Conservation (phyloP, 64 coral and sea anemone genomes). For the Hydrozoanthus tunicans region DNA sequence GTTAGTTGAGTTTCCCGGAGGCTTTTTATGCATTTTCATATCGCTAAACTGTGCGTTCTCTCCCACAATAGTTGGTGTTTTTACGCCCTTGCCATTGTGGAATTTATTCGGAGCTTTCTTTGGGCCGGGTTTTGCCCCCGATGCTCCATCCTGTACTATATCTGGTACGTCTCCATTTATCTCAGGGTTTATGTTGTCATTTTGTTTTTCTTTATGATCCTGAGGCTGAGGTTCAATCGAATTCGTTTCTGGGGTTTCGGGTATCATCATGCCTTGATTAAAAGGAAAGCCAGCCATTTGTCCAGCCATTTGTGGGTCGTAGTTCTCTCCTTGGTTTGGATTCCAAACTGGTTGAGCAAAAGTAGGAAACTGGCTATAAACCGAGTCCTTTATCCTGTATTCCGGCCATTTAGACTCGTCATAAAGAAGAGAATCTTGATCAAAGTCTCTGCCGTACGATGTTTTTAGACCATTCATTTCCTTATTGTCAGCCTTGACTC, state of each 20-base stretch:
- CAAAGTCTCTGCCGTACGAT: slow-evolving; percentile 49
- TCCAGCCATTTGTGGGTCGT: slow-evolving; percentile 23
- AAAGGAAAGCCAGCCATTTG: slow-evolving; percentile 9
- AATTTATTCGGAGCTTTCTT: slow-evolving; percentile 35
- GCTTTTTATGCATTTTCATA: background rate
- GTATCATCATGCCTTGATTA: slow-evolving; percentile 12
- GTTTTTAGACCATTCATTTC: slow-evolving; percentile 47
- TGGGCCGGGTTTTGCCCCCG: background rate
- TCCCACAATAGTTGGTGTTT: background rate
- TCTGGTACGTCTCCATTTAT: background rate
- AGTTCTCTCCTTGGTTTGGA: slow-evolving; percentile 29
- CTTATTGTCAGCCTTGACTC: slow-evolving; percentile 44
- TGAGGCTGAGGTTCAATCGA: background rate
- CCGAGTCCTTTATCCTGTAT: slow-evolving; percentile 87
- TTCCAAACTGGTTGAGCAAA: slow-evolving; percentile 39
- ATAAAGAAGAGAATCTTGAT: slow-evolving; percentile 66
- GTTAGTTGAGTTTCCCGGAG: background rate
- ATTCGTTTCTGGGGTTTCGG: background rate
- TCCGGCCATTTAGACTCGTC: slow-evolving; percentile 91
- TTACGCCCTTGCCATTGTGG: background rate
- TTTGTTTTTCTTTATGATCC: background rate
- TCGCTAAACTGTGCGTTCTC: background rate
- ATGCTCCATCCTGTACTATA: background rate
- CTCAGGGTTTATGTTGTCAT: background rate
- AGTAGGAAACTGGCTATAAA: slow-evolving; percentile 62